phyloP scores from a whole-genome alignment of 2,888 invertebrate genomes.

The Cylindroiulus punctatus region DNA sequence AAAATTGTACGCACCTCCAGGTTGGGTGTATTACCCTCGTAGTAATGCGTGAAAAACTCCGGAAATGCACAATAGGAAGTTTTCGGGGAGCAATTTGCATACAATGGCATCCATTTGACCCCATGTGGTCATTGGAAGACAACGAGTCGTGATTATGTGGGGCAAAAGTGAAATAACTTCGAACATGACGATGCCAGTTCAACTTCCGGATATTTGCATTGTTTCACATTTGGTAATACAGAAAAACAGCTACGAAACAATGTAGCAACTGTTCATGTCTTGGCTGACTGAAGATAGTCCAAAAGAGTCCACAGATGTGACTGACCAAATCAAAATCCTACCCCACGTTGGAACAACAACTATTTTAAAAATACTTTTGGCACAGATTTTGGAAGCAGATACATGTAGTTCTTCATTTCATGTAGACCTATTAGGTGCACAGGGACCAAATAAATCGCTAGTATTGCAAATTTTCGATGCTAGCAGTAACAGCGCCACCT shows the following conservation, averaged over 20 bases:
- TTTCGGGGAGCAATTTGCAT: not conserved
- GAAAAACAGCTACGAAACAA: not conserved
- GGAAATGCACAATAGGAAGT: slow-evolving; percentile 26
- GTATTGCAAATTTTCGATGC: too few species aligned
- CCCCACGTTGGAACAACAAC: too few species aligned
- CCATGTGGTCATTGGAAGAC: not conserved
- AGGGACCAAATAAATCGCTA: too few species aligned
- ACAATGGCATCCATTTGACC: not conserved
- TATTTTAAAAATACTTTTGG: too few species aligned
- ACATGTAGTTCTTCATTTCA: too few species aligned
- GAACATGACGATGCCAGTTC: not conserved
- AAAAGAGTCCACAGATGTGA: too few species aligned
- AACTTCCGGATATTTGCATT: not conserved
- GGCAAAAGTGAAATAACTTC: not conserved
- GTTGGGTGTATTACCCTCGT: not conserved
- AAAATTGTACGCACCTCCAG: not conserved
- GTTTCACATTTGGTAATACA: not conserved
- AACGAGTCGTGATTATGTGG: not conserved
- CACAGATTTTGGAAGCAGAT: too few species aligned
- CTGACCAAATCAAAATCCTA: too few species aligned
- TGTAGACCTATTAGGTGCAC: too few species aligned
- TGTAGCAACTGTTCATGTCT: too few species aligned
- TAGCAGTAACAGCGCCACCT: too few species aligned
- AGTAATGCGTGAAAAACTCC: not conserved
- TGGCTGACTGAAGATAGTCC: too few species aligned